These are phyloP conservation scores for Orestias chungarensis DNA, from an alignment of 2,797 vertebrate species.

Conservation along the genomic window DNA sequence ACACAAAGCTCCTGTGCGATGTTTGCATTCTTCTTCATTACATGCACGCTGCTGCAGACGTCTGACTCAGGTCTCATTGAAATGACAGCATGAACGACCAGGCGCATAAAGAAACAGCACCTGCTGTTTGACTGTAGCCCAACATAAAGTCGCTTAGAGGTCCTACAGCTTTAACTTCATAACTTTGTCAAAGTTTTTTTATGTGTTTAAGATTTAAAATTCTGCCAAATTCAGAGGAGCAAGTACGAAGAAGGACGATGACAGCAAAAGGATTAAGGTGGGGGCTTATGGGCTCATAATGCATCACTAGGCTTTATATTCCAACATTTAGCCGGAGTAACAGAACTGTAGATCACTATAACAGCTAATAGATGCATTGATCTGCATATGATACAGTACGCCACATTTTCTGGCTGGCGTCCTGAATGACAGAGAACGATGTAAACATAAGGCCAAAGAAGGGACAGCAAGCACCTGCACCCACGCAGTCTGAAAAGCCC, in stretches of 20 bases:
- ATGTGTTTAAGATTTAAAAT: conserved; percentile 31
- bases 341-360: conserved; percentile 65
- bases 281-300: conserved; percentile 53
- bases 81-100: too few relatives aligned
- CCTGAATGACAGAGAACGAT: conserved; percentile 17
- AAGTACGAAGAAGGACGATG: conserved; percentile 50
- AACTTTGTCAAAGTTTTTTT: conserved; percentile 45
- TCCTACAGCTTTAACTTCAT: conserved; percentile 49
- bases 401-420: conserved; percentile 21
- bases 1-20: too few relatives aligned
- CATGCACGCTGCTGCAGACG: too few relatives aligned
- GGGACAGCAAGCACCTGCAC: neutral
- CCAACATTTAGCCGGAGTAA: conserved; percentile 63
- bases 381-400: conserved; percentile 52
- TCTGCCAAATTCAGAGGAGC: conserved; percentile 27
- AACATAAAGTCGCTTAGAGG: too few relatives aligned
- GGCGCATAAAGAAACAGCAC: too few relatives aligned
- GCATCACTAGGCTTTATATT: conserved; percentile 67
- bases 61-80: too few relatives aligned
- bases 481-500: conserved; percentile 14
- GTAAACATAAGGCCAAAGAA: neutral
- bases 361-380: conserved; percentile 69
- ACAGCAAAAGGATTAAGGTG: conserved; percentile 42
- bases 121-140: too few relatives aligned
- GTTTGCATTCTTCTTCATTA: too few relatives aligned